A percentile compares a stretch with the other conserved stretches of the same genome.
phyloP scores from a whole-genome alignment of 2,888 invertebrate genomes.

The Proisotoma minuta region DNA sequence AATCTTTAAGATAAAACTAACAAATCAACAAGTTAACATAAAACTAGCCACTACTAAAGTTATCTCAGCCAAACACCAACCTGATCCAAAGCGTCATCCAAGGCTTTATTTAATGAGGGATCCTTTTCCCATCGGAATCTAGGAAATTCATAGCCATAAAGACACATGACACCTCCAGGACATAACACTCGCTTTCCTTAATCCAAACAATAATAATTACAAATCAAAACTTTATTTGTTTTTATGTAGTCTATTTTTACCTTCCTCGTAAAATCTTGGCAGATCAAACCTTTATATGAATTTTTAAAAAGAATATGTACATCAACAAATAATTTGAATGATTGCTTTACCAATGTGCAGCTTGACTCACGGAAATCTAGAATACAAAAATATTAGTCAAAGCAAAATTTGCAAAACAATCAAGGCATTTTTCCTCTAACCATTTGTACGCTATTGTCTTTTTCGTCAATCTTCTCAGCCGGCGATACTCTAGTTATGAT shows the following conservation, averaged over 20 bases:
- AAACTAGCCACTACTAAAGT: background rate
- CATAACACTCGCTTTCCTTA: constrained; percentile 21
- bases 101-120: constrained; percentile 12
- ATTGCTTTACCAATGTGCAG: constrained; percentile 52
- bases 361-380: constrained; percentile 50
- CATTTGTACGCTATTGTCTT: constrained; percentile 50
- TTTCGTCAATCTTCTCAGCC: constrained; percentile 51
- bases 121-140: constrained; percentile 27
- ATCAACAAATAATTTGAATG: background rate
- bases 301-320: constrained; percentile 2
- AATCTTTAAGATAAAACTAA: constrained; percentile 45
- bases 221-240: background rate
- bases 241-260: background rate
- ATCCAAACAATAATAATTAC: background rate
- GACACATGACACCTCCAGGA: constrained; percentile 27
- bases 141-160: constrained; percentile 35
- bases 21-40: background rate
- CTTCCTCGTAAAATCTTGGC: constrained; percentile 52
- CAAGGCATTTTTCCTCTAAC: constrained; percentile 46
- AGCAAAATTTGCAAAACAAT: background rate
- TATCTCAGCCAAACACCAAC: constrained; percentile 27
- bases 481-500: constrained; percentile 41
- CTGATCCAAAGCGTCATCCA: constrained; percentile 23
- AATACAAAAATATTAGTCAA: background rate
- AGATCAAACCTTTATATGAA: constrained; percentile 49